Conservation (phyloP, 2,888 invertebrate species). For the Ochlodes sylvanus region DNA sequence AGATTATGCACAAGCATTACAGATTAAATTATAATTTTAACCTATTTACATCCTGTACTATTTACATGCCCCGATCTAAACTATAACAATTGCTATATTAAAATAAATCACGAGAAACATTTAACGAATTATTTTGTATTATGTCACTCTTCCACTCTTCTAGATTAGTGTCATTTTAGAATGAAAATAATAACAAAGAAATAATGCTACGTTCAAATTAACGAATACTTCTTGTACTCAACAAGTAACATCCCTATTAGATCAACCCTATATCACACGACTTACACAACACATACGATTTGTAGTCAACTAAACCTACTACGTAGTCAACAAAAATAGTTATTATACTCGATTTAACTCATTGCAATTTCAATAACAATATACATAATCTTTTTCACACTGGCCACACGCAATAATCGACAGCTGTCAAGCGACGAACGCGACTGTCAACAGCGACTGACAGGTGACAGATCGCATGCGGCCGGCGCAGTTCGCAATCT, state of each 20-base stretch:
- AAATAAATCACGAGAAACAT: background rate
- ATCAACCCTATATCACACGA: background rate
- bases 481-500: constrained; percentile 14
- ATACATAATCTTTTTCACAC: constrained; percentile 16
- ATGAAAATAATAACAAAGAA: background rate
- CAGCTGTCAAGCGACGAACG: background rate
- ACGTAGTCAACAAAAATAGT: constrained; percentile 15
- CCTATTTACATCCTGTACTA: constrained; percentile 1
- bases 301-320: constrained; percentile 6
- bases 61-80: background rate
- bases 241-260: background rate
- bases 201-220: background rate
- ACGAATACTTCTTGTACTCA: background rate
- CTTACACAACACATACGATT: constrained; percentile 5
- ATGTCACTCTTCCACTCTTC: background rate
- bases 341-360: constrained; percentile 6
- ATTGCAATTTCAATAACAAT: constrained; percentile 6
- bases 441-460: background rate
- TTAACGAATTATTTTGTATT: background rate
- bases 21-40: background rate
- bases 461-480: constrained; percentile 1
- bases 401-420: background rate
- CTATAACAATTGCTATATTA: background rate
- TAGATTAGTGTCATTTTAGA: background rate
- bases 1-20: background rate